These are phyloP conservation scores for Cyprinodon variegatus DNA, from an alignment of 2,113 vertebrate genomes.

Conservation along the genomic window DNA sequence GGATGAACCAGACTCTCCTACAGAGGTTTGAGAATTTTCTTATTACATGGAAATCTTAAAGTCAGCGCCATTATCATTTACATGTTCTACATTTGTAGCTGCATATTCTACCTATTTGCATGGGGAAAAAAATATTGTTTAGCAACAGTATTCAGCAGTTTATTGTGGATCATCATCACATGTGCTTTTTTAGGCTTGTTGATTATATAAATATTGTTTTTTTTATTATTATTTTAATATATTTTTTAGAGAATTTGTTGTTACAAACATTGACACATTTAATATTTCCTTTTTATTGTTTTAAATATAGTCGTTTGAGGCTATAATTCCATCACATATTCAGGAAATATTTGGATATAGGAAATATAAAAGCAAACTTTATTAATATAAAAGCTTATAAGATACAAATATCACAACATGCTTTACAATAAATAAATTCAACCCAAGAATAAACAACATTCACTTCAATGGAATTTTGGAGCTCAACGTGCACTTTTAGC, in stretches of 20 bases:
- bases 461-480: neutral
- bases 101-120: neutral
- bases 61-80: neutral
- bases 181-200: neutral
- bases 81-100: neutral
- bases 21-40: slow-evolving; percentile 1
- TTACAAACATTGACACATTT: neutral
- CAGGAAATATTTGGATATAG: neutral
- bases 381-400: neutral
- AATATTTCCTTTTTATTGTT: neutral
- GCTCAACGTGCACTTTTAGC: neutral
- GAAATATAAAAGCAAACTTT: neutral
- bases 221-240: neutral
- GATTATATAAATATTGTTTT: neutral
- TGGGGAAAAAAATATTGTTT: neutral
- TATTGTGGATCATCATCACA: neutral
- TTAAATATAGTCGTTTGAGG: neutral
- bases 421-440: neutral
- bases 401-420: neutral
- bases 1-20: slow-evolving; percentile 22
- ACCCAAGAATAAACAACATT: neutral
- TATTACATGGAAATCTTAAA: neutral
- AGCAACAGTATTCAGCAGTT: neutral
- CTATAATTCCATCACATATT: neutral
- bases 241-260: neutral